Evolutionary conservation across 2,797 vertebrate genomes (phyloP), one percentile per base, ranked within the genome.

Genomic region (Eutrigla gurnardus): DNA sequence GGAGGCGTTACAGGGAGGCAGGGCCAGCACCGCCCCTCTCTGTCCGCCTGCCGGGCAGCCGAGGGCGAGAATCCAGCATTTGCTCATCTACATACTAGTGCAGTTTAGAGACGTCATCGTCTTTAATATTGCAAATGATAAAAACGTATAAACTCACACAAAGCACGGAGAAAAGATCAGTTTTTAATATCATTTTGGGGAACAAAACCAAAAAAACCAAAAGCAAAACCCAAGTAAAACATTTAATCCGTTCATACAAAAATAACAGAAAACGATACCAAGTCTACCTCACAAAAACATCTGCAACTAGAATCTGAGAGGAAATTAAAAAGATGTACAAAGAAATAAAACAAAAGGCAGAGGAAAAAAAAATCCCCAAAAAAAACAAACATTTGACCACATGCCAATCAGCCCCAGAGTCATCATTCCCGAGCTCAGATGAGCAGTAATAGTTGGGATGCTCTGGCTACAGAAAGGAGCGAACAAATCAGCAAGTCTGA

Each of bases 181-280:
- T 82, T 91, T 93, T 94, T 94, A 93, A 93, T 94, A 91, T 86
- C 17, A 60, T 88, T 91, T 78, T 73, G 45, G 61, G 6, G 14
- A 43, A 61, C 25, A 71, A 74, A 40, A 70, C n/a, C n/a, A 65
- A 76, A 68, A 70, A 46, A 52, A 70, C 15, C 66, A 62, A 58
- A 57, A 45, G 14, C 0, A 14, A 45, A 45, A 66, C 50, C 74
- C 81, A 93, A 92, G 92, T 95, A 94, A 95, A 95, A 95, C 90
- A 91, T 86, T 93, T 88, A 93, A 91, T 93, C 89, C 65, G 80
- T 85, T 93, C 88, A 93, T 98, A 98, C 96, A 99, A 98, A 54
- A 54, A 54, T 32, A 98, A 25, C 25, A 25, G 25, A 98, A 95
- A 96, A 95, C 93, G 93, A 93, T 94, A 95, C 91, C 93, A 95